Evolutionary conservation across 1,140 invertebrate genomes (phyloP).

Genomic region (Aporrectodea caliginosa): DNA sequence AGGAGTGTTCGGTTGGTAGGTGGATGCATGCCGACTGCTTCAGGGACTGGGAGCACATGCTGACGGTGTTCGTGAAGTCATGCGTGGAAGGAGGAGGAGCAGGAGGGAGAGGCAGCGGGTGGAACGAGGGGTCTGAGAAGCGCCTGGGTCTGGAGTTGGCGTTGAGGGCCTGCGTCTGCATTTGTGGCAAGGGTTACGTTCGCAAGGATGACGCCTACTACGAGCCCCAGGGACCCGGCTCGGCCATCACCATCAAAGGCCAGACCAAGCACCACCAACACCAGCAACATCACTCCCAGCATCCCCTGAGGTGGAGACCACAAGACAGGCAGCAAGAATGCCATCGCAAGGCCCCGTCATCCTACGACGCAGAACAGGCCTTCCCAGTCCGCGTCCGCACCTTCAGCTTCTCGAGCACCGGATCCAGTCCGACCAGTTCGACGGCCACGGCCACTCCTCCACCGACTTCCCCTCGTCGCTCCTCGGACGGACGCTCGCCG

Average conservation of each 20-base stretch:
- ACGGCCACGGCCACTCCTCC: conserved; percentile 25
- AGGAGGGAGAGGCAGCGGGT: conserved; percentile 90
- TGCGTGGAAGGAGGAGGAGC: conserved; percentile 77
- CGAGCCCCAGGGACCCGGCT: neutral
- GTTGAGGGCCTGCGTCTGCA: conserved; percentile 74
- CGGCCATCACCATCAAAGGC: neutral
- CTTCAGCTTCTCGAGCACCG: conserved; percentile 44
- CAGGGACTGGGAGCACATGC: conserved; percentile 82
- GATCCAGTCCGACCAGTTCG: conserved; percentile 31
- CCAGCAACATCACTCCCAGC: conserved; percentile 41
- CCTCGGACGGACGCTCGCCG: neutral
- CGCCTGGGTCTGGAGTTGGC: conserved; percentile 79
- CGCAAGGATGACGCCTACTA: conserved; percentile 92
- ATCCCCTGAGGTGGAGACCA: no score
- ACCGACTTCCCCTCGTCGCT: conserved; percentile 28
- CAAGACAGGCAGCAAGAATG: no score
- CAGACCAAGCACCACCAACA: no score
- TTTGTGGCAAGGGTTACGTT: conserved; percentile 79
- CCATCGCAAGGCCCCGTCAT: no score
- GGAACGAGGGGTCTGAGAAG: conserved; percentile 93
- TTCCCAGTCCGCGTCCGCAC: conserved; percentile 39
- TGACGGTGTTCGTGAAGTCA: conserved; percentile 80
- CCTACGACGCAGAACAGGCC: conserved; percentile 15
- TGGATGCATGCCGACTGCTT: conserved; percentile 96
- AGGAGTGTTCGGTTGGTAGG: conserved; percentile 75